Conservation (phyloP, 2,113 vertebrate species). For the Ovis aries region DNA sequence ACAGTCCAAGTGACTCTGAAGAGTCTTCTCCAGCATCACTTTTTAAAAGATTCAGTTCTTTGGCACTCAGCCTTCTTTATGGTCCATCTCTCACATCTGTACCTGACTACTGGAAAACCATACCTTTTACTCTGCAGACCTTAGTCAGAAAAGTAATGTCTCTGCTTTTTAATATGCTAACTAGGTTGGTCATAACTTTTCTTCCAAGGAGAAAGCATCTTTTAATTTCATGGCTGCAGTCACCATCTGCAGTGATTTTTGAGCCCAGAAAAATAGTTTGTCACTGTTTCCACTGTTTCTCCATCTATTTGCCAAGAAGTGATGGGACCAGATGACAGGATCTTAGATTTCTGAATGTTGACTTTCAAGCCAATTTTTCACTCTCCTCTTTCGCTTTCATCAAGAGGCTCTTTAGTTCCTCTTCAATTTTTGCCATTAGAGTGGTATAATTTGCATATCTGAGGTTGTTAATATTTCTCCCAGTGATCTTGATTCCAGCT, state of each 20-base stretch:
- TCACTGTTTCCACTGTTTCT: neutral
- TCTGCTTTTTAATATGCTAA: neutral
- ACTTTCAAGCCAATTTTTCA: neutral
- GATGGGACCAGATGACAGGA: neutral
- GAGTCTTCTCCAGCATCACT: neutral
- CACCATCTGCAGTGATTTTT: neutral
- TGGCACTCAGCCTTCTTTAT: neutral
- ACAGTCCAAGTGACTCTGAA: neutral
- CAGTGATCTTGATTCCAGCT: neutral
- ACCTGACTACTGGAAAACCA: neutral
- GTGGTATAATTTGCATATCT: neutral
- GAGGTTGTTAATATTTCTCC: neutral
- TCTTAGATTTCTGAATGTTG: neutral
- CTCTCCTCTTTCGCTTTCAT: neutral
- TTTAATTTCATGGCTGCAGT: neutral
- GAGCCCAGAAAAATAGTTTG: neutral
- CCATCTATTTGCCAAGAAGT: neutral
- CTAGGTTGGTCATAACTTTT: neutral
- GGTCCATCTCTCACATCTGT: neutral
- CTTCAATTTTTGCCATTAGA: neutral
- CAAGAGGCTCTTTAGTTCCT: neutral
- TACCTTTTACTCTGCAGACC: neutral
- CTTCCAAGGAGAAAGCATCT: neutral
- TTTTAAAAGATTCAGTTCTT: neutral
- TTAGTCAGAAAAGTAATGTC: neutral